Percentiles rank a stretch among this genome's conserved stretches.
Conservation (phyloP, 2,888 invertebrate species). For the Drosophila rellima region DNA sequence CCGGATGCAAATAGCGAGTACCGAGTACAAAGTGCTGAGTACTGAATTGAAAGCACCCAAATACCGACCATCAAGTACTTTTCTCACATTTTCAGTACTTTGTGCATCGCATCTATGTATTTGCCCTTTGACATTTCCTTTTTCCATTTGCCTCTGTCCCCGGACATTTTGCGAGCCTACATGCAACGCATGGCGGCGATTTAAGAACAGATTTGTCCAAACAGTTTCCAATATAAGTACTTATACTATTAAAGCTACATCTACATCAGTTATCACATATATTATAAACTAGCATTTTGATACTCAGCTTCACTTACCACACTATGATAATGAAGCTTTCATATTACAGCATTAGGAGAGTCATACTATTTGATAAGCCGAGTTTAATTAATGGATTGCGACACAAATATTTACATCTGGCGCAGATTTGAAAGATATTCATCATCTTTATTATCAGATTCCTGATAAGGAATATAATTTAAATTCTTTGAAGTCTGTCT, state of each 20-base stretch:
- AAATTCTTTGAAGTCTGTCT: not conserved
- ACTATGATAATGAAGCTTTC: not conserved
- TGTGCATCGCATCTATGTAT: conserved; percentile 45
- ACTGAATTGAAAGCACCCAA: conserved; percentile 1
- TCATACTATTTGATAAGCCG: too few species aligned
- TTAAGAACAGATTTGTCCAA: conserved; percentile 32
- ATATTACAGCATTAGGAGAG: not conserved
- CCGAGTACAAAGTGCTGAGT: not conserved
- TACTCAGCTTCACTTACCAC: not conserved
- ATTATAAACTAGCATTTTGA: not conserved
- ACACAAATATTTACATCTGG: too few species aligned
- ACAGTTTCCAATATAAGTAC: conserved; percentile 7
- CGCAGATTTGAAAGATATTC: too few species aligned
- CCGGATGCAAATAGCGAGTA: conserved; percentile 52
- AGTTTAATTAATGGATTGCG: too few species aligned
- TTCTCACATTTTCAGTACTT: conserved; percentile 41
- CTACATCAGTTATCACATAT: not conserved
- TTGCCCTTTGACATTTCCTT: conserved; percentile 43
- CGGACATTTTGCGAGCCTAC: conserved; percentile 21
- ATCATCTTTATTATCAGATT: too few species aligned
- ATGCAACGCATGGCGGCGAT: conserved; percentile 33
- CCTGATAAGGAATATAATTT: not conserved
- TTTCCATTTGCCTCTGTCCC: conserved; percentile 11
- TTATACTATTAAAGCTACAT: conserved; percentile 8
- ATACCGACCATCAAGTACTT: conserved; percentile 27